These are phyloP conservation scores for Lepidurus arcticus DNA, from an alignment of 1,140 invertebrate genomes.

Conservation along the genomic window DNA sequence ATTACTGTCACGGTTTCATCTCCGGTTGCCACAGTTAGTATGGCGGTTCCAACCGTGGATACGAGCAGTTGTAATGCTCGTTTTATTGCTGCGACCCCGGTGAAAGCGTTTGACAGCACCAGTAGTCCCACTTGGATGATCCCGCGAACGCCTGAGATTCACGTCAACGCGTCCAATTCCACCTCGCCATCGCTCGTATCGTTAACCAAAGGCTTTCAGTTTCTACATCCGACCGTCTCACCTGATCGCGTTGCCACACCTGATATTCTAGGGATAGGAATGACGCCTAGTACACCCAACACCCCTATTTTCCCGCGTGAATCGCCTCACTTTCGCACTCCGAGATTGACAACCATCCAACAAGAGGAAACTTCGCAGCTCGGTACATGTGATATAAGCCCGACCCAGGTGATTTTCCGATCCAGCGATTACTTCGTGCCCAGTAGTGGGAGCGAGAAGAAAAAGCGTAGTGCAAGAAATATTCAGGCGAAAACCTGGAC, in stretches of 20 bases:
- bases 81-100: not conserved
- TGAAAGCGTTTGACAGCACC: not conserved
- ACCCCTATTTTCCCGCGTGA: not conserved
- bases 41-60: too few species aligned
- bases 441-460: not conserved
- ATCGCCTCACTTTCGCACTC: not conserved
- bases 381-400: not conserved
- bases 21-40: too few species aligned
- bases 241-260: not conserved
- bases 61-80: not conserved
- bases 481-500: not conserved
- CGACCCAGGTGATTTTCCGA: not conserved
- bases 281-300: not conserved
- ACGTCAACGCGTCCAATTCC: not conserved
- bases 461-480: not conserved
- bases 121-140: conserved; percentile 6
- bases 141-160: not conserved
- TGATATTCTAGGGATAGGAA: not conserved
- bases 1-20: too few species aligned
- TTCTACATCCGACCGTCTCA: conserved; percentile 8
- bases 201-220: conserved; percentile 5
- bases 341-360: not conserved
- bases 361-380: not conserved
- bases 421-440: not conserved
- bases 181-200: not conserved